phyloP scores from a whole-genome alignment of 1,140 invertebrate genomes.

The Aporrectodea caliginosa region DNA sequence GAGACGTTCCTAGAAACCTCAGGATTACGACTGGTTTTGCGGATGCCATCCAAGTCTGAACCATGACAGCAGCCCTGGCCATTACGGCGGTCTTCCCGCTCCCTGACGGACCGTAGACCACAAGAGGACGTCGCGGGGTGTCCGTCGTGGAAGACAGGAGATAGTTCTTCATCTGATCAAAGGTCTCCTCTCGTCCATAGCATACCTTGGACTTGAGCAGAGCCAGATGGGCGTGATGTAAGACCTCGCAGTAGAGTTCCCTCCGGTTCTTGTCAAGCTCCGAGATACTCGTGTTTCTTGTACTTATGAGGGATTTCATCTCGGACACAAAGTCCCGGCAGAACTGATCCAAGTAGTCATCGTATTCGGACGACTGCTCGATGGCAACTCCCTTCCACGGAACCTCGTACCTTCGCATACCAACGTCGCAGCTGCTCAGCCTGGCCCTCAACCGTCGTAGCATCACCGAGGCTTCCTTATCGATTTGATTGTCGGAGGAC shows the following conservation, averaged over 20 bases:
- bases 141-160: not conserved
- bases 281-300: not conserved
- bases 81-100: no score
- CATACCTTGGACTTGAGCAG: not conserved
- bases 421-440: no score
- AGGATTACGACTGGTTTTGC: not conserved
- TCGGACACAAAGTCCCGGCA: not conserved
- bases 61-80: not conserved
- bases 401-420: no score
- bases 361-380: no score
- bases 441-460: not conserved
- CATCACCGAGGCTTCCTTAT: not conserved
- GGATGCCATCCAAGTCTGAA: no score
- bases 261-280: not conserved
- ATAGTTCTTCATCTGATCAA: not conserved
- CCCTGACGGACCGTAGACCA: no score
- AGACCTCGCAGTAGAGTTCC: not conserved
- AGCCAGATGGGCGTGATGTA: not conserved
- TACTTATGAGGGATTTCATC: not conserved
- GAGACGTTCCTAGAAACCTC: constrained; percentile 6
- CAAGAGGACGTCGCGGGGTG: not conserved
- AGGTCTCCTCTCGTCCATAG: not conserved
- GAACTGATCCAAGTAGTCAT: not conserved
- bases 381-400: no score
- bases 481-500: not conserved